Conservation (phyloP, 2,113 vertebrate species). For the Rhizomys pruinosus region DNA sequence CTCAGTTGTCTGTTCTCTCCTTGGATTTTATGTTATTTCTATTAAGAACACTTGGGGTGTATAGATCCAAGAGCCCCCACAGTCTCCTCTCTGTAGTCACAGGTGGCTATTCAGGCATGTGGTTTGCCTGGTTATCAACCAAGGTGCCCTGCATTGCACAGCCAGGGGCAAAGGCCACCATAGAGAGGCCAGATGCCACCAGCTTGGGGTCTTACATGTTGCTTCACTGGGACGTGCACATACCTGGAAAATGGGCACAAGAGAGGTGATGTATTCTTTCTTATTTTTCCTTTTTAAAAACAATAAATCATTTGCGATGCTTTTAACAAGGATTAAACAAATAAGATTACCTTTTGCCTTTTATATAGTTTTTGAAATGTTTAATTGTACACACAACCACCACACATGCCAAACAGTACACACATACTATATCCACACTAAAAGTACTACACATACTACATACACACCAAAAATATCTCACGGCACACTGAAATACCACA, state of each 20-base stretch:
- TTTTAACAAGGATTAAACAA: conserved; percentile 70
- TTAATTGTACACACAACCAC: background rate
- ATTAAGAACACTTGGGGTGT: background rate
- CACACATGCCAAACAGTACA: background rate
- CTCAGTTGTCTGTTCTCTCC: background rate
- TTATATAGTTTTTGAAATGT: too few species aligned
- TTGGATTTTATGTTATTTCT: background rate
- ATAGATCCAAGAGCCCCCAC: background rate
- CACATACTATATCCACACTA: background rate
- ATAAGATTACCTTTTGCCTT: background rate
- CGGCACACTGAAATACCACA: too few species aligned
- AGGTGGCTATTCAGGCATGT: fast-evolving
- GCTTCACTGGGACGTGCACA: background rate
- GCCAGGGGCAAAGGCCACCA: background rate
- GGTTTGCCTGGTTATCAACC: fast-evolving
- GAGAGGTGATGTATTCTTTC: conserved; percentile 27
- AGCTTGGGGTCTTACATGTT: background rate
- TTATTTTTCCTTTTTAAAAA: conserved; percentile 72
- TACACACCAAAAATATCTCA: too few species aligned
- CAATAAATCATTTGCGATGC: conserved; percentile 77
- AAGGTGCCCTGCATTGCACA: background rate
- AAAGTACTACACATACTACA: too few species aligned
- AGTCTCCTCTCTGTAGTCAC: fast-evolving
- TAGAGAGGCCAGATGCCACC: background rate
- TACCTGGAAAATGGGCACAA: background rate